Evolutionary conservation across 1,140 invertebrate species (phyloP), one percentile per base, ranked within the genome.

Genomic region (Ceratitis capitata): DNA sequence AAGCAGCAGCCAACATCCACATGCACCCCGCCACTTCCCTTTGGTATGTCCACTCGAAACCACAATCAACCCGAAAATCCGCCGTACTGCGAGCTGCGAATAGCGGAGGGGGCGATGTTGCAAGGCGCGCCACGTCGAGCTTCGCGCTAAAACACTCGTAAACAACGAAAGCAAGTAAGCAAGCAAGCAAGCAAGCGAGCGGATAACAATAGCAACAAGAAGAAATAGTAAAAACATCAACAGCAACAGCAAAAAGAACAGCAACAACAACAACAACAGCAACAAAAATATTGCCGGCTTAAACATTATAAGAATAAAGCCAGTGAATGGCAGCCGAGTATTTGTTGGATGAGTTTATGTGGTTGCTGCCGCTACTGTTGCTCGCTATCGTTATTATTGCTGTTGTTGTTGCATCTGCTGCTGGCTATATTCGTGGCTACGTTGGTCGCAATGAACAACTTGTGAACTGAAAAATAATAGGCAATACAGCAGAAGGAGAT

Each of bases 51-150:
- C 19, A 78, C 35, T 45, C 45, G 69, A 78, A 78, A 78, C 69
- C 35, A 78, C 69, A 78, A 78, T 78, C 69, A 78, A 45, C 69
- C 69, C 69, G 69, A 78, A 78, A 47, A 78, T 78, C 69, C 69
- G n/a, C 61, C 45, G 5, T 12, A 47, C 51, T 56, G 10, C n/a
- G n/a, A n/a, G n/a, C n/a, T n/a, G n/a, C n/a, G n/a, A n/a, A n/a
- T n/a, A n/a, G n/a, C n/a, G n/a, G n/a, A n/a, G n/a, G n/a, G n/a
- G n/a, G n/a, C n/a, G n/a, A n/a, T n/a, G 23, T 45, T 29, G 69
- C 14, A n/a, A 42, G 4, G 39, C 19, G 39, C 19, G 39, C 69
- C 45, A 9, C 39, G 69, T n/a, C 69, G 69, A 78, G 69, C 51
- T 4, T 16, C 19, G 69, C 39, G 69, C 39, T 78, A 78, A 78